A percentile compares a stretch with the other conserved stretches of the same genome.
phyloP scores from a whole-genome alignment of 2,797 vertebrate genomes.

The Peromyscus aztecus region DNA sequence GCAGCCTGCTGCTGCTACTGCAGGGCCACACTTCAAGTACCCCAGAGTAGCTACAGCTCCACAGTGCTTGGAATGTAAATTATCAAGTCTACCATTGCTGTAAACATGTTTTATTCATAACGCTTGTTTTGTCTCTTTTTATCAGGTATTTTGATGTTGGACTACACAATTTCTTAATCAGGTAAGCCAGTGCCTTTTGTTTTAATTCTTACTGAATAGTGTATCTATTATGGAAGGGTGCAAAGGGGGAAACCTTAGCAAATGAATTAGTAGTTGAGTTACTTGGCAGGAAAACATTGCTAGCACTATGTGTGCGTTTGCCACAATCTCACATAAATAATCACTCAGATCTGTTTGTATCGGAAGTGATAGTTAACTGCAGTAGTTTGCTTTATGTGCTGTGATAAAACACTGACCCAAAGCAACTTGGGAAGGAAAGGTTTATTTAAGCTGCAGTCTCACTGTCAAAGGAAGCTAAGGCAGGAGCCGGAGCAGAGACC shows the following conservation, averaged over 20 bases:
- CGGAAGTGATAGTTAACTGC: background rate
- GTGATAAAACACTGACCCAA: background rate
- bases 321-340: background rate
- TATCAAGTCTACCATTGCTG: accelerated
- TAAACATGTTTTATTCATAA: slow-evolving; percentile 19
- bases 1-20: background rate
- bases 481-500: background rate
- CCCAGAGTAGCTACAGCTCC: background rate
- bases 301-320: background rate
- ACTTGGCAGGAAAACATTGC: background rate
- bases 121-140: slow-evolving; percentile 71
- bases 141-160: slow-evolving; percentile 97
- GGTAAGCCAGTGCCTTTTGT: slow-evolving; percentile 89
- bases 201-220: background rate
- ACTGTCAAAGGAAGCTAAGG: background rate
- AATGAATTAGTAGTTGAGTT: background rate
- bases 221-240: background rate
- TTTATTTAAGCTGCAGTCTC: background rate
- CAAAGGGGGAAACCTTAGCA: slow-evolving; percentile 12
- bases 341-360: background rate
- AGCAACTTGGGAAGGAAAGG: background rate
- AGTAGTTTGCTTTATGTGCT: background rate
- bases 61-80: background rate
- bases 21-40: too few species aligned
- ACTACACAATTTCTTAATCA: slow-evolving; percentile 97